Evolutionary conservation across 2,797 vertebrate genomes (phyloP).

Genomic region (Novumbra hubbsi): DNA sequence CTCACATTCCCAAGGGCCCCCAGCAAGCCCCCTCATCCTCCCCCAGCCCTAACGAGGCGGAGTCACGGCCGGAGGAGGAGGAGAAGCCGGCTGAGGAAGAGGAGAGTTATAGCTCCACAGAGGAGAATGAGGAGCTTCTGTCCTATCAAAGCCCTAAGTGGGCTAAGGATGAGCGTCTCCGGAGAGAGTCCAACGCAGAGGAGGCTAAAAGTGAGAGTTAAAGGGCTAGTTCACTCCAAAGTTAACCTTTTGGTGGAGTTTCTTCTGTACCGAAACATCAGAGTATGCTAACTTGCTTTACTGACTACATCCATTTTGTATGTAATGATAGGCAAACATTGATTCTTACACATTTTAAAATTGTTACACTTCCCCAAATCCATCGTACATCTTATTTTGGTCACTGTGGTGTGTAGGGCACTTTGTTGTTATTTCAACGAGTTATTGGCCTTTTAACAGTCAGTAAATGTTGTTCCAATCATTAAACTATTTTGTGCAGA

Average conservation of each 20-base stretch:
- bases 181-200: slow-evolving; percentile 31
- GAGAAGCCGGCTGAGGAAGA: slow-evolving; percentile 49
- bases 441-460: not conserved
- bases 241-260: not conserved
- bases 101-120: slow-evolving; percentile 56
- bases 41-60: slow-evolving; percentile 53
- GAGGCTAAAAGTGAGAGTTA: slow-evolving; percentile 49
- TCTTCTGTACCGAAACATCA: not conserved
- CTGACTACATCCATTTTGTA: too few species aligned
- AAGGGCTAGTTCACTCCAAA: not conserved
- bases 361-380: too few species aligned
- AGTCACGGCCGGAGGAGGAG: slow-evolving; percentile 38
- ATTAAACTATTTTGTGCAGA: slow-evolving; percentile 20
- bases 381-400: too few species aligned
- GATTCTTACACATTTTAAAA: too few species aligned
- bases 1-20: slow-evolving; percentile 63
- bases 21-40: slow-evolving; percentile 59
- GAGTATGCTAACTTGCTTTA: not conserved
- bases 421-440: not conserved
- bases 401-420: too few species aligned
- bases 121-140: slow-evolving; percentile 50
- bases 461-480: not conserved
- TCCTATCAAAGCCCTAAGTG: slow-evolving; percentile 48
- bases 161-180: slow-evolving; percentile 33
- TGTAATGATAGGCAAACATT: too few species aligned